phyloP scores from a whole-genome alignment of 2,888 invertebrate genomes.

The Teleiodes luculella region DNA sequence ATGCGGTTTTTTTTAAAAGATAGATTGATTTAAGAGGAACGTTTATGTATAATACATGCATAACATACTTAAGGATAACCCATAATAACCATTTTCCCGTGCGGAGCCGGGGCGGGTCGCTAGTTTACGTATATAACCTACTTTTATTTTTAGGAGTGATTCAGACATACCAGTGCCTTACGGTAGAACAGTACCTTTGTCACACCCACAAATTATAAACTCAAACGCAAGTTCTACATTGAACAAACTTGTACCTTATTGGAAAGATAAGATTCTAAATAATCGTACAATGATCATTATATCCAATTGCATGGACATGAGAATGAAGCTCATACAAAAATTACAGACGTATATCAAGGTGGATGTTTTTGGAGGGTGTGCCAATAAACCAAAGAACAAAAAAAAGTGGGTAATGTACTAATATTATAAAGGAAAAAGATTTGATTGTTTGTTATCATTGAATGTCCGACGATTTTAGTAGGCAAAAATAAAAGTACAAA shows the following conservation, averaged over 20 bases:
- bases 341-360: constrained; percentile 79
- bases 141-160: constrained; percentile 61
- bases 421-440: too few relatives aligned
- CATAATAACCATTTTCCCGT: too few relatives aligned
- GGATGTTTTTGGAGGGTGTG: constrained; percentile 79
- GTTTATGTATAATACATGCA: too few relatives aligned
- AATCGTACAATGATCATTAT: constrained; percentile 75
- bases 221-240: constrained; percentile 24
- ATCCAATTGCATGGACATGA: constrained; percentile 74
- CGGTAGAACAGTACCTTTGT: constrained; percentile 72
- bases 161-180: constrained; percentile 84
- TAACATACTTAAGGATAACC: too few relatives aligned
- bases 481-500: too few relatives aligned
- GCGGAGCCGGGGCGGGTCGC: too few relatives aligned
- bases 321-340: constrained; percentile 75
- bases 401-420: constrained; percentile 27
- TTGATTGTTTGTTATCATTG: too few relatives aligned
- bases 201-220: constrained; percentile 20
- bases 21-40: too few relatives aligned
- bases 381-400: constrained; percentile 34
- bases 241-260: constrained; percentile 43
- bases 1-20: too few relatives aligned
- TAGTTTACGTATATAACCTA: too few relatives aligned
- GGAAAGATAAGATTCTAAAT: constrained; percentile 64
- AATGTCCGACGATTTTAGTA: too few relatives aligned